phyloP scores from a whole-genome alignment of 1,140 invertebrate species.

The Scaptomyza hsui region DNA sequence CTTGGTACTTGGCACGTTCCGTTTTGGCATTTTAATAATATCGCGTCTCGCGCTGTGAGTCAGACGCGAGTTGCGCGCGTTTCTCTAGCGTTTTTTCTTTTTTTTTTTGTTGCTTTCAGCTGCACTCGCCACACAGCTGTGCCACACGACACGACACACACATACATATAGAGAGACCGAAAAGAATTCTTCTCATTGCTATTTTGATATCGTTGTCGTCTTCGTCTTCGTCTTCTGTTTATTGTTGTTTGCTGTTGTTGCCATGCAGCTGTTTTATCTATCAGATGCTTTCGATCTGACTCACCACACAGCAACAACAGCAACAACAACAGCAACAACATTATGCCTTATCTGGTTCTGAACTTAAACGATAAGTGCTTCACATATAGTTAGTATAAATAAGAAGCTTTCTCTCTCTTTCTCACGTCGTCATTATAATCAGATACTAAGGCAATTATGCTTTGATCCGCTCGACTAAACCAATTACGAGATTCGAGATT shows the following conservation, averaged over 20 bases:
- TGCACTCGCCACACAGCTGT: constrained; percentile 11
- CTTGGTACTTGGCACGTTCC: constrained; percentile 58
- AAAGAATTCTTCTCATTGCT: constrained; percentile 75
- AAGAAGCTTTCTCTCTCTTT: too few relatives aligned
- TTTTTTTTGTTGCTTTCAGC: not conserved
- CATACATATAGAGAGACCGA: not conserved
- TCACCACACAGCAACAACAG: constrained; percentile 29
- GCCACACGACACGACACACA: constrained; percentile 12
- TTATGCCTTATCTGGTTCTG: constrained; percentile 27
- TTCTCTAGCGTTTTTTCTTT: constrained; percentile 36
- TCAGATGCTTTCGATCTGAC: constrained; percentile 66
- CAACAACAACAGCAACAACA: constrained; percentile 30
- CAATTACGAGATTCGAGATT: constrained; percentile 19
- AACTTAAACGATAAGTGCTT: constrained; percentile 1
- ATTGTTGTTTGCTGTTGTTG: constrained; percentile 43
- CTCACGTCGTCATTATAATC: too few relatives aligned
- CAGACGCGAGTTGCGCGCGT: constrained; percentile 39
- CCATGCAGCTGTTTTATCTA: constrained; percentile 77
- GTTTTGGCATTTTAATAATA: too few relatives aligned
- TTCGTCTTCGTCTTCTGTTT: constrained; percentile 36
- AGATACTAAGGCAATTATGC: constrained; percentile 5
- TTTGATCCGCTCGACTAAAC: not conserved
- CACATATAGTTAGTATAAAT: constrained; percentile 1
- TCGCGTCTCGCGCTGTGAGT: constrained; percentile 52
- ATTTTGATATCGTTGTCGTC: constrained; percentile 62